Conservation (phyloP, 2,113 vertebrate species). For the Tor tambroides region DNA sequence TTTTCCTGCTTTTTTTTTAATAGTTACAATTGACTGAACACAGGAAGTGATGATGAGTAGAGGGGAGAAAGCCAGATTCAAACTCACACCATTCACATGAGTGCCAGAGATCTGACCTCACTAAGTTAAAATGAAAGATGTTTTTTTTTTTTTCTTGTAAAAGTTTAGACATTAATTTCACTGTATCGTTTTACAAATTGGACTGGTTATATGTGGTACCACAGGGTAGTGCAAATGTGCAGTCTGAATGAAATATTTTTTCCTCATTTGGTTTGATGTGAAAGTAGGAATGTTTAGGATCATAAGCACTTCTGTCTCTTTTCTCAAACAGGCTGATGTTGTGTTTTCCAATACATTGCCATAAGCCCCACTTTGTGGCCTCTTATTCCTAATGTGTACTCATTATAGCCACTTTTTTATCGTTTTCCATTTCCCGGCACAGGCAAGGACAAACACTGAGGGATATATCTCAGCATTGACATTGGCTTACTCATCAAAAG, state of each 20-base stretch:
- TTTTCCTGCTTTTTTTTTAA: not conserved
- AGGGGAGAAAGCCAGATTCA: not conserved
- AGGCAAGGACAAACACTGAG: slow-evolving; percentile 35
- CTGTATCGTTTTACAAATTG: not conserved
- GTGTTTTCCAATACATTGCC: not conserved
- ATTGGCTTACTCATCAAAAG: slow-evolving; percentile 55
- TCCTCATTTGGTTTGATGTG: not conserved
- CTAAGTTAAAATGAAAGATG: too few relatives aligned
- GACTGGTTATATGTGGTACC: not conserved
- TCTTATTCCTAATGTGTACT: not conserved
- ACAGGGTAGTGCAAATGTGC: not conserved
- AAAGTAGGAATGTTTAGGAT: not conserved
- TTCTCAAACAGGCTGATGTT: not conserved
- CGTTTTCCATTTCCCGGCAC: not conserved
- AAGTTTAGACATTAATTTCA: too few relatives aligned
- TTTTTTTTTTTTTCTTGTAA: too few relatives aligned
- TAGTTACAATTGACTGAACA: not conserved
- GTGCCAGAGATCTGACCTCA: too few relatives aligned
- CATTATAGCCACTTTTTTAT: not conserved
- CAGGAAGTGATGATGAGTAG: not conserved
- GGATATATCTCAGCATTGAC: slow-evolving; percentile 40
- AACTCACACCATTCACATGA: too few relatives aligned
- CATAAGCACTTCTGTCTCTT: not conserved
- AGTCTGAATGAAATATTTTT: not conserved
- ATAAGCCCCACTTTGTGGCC: not conserved